Conservation (phyloP, 2,113 vertebrate species). For the Ibidorhyncha struthersii region DNA sequence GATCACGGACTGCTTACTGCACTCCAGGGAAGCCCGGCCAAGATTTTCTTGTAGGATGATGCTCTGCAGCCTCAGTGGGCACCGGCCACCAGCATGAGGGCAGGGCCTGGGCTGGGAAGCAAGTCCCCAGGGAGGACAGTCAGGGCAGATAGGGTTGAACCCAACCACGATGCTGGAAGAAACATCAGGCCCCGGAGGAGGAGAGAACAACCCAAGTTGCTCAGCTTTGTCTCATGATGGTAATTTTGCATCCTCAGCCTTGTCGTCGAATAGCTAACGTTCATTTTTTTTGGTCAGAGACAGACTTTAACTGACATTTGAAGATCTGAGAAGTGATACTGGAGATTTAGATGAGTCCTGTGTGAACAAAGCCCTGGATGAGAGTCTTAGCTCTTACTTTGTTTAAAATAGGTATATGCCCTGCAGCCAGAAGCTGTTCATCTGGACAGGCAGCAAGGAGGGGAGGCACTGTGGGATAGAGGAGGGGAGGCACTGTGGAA, state of each 20-base stretch:
- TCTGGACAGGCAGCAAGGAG: neutral
- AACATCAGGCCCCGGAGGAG: neutral
- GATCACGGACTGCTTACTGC: neutral
- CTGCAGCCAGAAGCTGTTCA: neutral
- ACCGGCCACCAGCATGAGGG: neutral
- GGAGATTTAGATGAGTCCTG: neutral
- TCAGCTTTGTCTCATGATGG: neutral
- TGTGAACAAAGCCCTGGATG: neutral
- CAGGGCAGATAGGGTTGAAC: neutral
- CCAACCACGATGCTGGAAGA: fast-evolving
- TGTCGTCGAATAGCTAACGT: neutral
- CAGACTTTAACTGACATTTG: neutral
- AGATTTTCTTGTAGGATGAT: neutral
- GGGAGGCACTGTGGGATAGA: neutral
- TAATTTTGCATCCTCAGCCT: neutral
- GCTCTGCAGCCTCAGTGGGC: neutral
- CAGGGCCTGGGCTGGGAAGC: neutral
- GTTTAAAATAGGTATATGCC: neutral
- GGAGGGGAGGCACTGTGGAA: neutral
- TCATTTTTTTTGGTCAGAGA: neutral
- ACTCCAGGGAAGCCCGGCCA: neutral
- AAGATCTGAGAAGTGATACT: neutral
- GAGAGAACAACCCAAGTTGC: neutral
- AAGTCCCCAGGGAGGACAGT: fast-evolving
- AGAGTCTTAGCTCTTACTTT: neutral